Evolutionary conservation across 2,113 vertebrate genomes (phyloP).

Genomic region (Henicopernis longicauda): DNA sequence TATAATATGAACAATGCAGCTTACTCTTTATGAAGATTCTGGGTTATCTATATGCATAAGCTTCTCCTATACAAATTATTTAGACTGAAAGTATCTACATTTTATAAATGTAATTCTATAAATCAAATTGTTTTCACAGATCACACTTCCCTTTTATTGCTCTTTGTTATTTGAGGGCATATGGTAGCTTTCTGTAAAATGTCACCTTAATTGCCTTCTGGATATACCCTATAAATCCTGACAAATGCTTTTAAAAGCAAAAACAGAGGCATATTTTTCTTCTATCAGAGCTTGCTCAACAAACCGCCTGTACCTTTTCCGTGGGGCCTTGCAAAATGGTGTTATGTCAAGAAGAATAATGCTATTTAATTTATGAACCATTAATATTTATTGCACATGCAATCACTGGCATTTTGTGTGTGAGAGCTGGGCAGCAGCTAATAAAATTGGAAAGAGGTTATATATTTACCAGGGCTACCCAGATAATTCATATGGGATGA

Average conservation of each 20-base stretch:
- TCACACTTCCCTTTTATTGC: neutral
- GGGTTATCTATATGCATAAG: neutral
- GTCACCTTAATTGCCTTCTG: neutral
- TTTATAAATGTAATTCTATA: conserved; percentile 1
- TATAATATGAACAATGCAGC: neutral
- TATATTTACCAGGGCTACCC: neutral
- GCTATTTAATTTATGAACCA: conserved; percentile 35
- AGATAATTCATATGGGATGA: neutral
- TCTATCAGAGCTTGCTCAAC: neutral
- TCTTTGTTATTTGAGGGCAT: conserved; percentile 13
- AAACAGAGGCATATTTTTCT: conserved; percentile 26
- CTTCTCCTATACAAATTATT: neutral
- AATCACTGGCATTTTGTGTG: neutral
- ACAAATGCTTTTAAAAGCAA: conserved; percentile 7
- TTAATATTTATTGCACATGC: conserved; percentile 52
- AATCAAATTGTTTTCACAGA: conserved; percentile 3
- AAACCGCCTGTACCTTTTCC: neutral
- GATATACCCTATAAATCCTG: conserved; percentile 16
- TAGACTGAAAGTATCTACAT: neutral
- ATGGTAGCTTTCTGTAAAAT: conserved; percentile 2
- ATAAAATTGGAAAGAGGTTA: neutral
- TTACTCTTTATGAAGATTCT: neutral
- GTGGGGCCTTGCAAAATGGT: neutral
- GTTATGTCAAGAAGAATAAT: conserved; percentile 45
- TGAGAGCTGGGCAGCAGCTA: conserved; percentile 10